Base-by-base conservation (phyloP, 92 coral and sea anemone genomes). In the Siderastrea radians region DNA sequence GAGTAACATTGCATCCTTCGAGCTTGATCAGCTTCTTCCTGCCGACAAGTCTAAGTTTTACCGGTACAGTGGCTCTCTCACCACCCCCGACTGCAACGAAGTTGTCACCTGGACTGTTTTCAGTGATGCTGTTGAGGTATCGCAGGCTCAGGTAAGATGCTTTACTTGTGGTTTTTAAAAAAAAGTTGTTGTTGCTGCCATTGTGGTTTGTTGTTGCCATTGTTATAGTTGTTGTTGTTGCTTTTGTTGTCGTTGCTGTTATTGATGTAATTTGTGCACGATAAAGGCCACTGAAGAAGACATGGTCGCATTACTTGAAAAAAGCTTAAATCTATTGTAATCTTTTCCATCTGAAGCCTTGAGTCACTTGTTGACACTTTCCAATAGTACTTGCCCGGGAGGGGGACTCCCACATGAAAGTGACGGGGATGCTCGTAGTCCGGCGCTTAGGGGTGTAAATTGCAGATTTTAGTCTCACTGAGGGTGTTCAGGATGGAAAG, bases 11-110 rank as follows among this genome's bases (percentile, higher is more conserved):
- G 11, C 84, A 72, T 4, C 84, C 6, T 75, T 77, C 75, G 3
- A 10, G 5, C 80, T 86, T 54, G 49, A 8, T 4, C 8, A 45
- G 38, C 75, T 93, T 14, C 66, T 91, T 9, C 93, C 96, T 61
- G 43, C 75, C 83, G 74, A 88, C 82, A 82, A 44, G 54, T 50
- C 69, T 14, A 67, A 87, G 67, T 96, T 84, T 81, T 96, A 92
- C 79, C 94, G 99, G 7, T 92, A 96, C 94, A 57, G 44, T 2
- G 98, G 99, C 46, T 89, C 98, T 3, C 69, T 96, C 2, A 96
- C 99, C 78, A 96, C 96, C 1, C 99, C 99, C 0, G 3, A 8
- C 0, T 96, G 99, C 55, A 46, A 83, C 2, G 93, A 96, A 74
- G 78, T 80, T 12, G 99, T 96, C 58, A 91, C 90, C 2, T 96